Evolutionary conservation across 2,797 vertebrate species (phyloP), one percentile per base, ranked within the genome.

Genomic region (Lepidocolaptes lacrymiger): DNA sequence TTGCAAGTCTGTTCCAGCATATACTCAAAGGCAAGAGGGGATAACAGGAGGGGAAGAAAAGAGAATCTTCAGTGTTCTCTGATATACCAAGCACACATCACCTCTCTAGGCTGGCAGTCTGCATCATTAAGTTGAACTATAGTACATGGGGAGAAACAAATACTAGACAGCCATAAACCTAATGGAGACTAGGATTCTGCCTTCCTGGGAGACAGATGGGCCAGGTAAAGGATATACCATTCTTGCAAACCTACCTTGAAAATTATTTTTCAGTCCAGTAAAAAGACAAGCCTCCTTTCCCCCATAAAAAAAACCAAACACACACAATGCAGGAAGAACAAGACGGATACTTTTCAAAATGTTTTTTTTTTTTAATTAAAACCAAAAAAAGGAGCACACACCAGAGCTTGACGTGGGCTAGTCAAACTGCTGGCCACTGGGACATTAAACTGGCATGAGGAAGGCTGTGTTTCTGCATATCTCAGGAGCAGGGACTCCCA

Each of bases 301-400:
- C 80, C 48, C 30, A 16, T 14, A 9, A 32, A 68, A 51, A 49
- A 36, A 5, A 3, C 1, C 17, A 52, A 88, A 75, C n/a, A 82
- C 43, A 88, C 9, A 68, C 7, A 90, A 88, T 41, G 26, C 74
- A 93, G 84, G 59, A 95, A 93, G 56, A 94, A 91, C 80, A 74
- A 93, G 74, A 32, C 46, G 4, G 23, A 46, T 89, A 82, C 48
- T 94, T 96, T 95, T 95, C 67, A 93, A 91, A 90, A 74, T 21
- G 14, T 44, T 88, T 37, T 44, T 88, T 44, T 88, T 95, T 96
- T 96, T 97, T 97, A 95, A 97, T 96, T 95, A 93, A 96, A 97
- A 90, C 30, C 12, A 66, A 88, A 93, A 92, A 95, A 95, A 85
- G 86, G 88, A 97, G 90, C 93, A 95, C 93, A 96, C 94, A 94